Evolutionary conservation across 1,140 invertebrate genomes (phyloP).

Genomic region (Drosophila dunni): DNA sequence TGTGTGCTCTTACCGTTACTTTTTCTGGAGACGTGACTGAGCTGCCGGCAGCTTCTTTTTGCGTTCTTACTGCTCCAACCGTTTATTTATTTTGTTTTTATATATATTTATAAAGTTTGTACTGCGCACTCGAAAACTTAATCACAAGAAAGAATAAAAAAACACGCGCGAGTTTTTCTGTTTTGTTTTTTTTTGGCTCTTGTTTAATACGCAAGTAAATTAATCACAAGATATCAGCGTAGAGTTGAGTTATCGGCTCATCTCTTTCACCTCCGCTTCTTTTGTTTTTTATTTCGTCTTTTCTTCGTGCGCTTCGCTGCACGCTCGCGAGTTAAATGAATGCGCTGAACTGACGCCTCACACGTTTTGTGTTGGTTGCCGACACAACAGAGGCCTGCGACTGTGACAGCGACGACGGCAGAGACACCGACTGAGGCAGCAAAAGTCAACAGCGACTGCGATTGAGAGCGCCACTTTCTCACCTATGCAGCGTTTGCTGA

Average conservation of each 20-base stretch:
- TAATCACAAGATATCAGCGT: constrained; percentile 74
- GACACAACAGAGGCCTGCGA: constrained; percentile 13
- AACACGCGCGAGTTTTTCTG: constrained; percentile 22
- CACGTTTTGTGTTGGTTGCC: constrained; percentile 63
- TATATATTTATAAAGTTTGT: constrained; percentile 2
- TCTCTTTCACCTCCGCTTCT: constrained; percentile 52
- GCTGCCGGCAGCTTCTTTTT: constrained; percentile 45
- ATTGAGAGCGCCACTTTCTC: constrained; percentile 50
- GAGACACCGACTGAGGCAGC: constrained; percentile 16
- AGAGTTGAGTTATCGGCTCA: constrained; percentile 65
- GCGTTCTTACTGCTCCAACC: constrained; percentile 30
- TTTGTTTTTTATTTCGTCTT: constrained; percentile 18
- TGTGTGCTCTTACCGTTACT: constrained; percentile 4
- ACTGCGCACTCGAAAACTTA: constrained; percentile 38
- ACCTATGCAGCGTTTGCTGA: constrained; percentile 11
- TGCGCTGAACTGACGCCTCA: constrained; percentile 51
- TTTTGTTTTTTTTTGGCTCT: constrained; percentile 9
- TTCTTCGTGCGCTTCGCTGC: constrained; percentile 55
- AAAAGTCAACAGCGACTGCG: constrained; percentile 10
- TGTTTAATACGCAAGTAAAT: constrained; percentile 37
- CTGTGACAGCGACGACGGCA: constrained; percentile 8
- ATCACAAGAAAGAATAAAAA: constrained; percentile 24
- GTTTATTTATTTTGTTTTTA: not conserved
- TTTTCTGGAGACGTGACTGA: constrained; percentile 26
- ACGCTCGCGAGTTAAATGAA: constrained; percentile 70